Evolutionary conservation across 2,797 vertebrate genomes (phyloP), one percentile per base, ranked within the genome.

Genomic region (Chelmon rostratus): DNA sequence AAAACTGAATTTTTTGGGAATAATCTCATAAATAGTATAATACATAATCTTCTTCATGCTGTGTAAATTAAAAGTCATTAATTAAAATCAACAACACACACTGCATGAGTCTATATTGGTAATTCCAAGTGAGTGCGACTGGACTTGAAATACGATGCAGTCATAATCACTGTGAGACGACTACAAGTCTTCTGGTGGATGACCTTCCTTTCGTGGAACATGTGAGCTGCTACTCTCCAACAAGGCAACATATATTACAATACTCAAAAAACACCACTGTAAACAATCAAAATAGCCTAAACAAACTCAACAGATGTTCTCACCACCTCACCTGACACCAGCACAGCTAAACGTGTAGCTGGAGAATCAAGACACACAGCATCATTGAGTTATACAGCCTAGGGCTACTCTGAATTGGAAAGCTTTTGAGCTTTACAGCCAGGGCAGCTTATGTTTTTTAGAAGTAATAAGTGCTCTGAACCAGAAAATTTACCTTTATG

Each of bases 401-500:
- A 31, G 5, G 9, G 62, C 38, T 31, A 63, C 42, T 69, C 19
- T 59, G 13, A 50, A n/a, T 37, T 1, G 23, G 37, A 59, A 42
- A 35, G 12, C 35, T 10, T 54, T 33, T 70, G 56, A 64, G 64
- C 1, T 10, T n/a, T 2, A 57, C 16, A 25, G 40, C 19, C 6
- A 42, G 61, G 16, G 57, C 21, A 81, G 47, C 16, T 65, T 67
- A 5, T 21, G 37, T 59, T 61, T 52, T n/a, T 59, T 18, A 47
- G 15, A 61, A 49, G 47, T 21, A 57, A 28, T 33, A 61, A 33
- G 21, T 53, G 21, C 38, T 53, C 33, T 75, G 52, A 54, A 70
- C 31, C 42, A 54, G 28, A 71, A 73, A 35, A 73, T 28, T 3
- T 66, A 70, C n/a, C 73, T 76, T 73, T 67, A 70, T 67, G 44